Percentiles rank a stretch among this genome's conserved stretches.
Conservation (phyloP, 2,888 invertebrate species). For the Lomographa bimaculata region DNA sequence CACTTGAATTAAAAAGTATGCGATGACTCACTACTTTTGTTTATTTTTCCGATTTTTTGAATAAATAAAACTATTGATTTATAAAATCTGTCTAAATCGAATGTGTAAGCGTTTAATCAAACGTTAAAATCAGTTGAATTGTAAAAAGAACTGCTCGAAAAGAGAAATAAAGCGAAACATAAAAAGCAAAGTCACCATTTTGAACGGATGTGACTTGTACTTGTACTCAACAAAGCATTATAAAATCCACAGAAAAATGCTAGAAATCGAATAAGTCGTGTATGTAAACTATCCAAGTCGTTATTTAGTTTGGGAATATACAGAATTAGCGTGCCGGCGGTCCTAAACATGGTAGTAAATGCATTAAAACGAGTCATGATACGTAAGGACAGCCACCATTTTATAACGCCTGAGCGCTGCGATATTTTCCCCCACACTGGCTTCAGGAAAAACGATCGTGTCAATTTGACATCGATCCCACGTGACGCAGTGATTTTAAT, state of each 20-base stretch:
- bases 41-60: too few relatives aligned
- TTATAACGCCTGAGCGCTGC: conserved; percentile 81
- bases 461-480: conserved; percentile 88
- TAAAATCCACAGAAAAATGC: conserved; percentile 50
- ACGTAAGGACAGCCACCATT: conserved; percentile 80
- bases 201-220: conserved; percentile 83
- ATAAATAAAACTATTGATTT: too few relatives aligned
- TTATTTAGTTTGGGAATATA: conserved; percentile 50
- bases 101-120: too few relatives aligned
- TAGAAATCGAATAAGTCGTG: conserved; percentile 51
- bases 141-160: conserved; percentile 2
- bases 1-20: too few relatives aligned
- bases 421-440: conserved; percentile 80
- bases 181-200: conserved; percentile 86
- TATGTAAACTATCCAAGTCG: conserved; percentile 41
- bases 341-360: conserved; percentile 57
- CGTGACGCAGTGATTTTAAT: conserved; percentile 89
- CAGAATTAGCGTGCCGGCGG: conserved; percentile 41
- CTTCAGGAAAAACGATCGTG: conserved; percentile 82
- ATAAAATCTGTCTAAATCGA: too few relatives aligned
- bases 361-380: conserved; percentile 67
- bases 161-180: conserved; percentile 33
- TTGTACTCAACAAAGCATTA: conserved; percentile 75
- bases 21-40: too few relatives aligned
- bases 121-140: neutral